phyloP scores from a whole-genome alignment of 2,797 vertebrate genomes.

The Scarus forsteni region DNA sequence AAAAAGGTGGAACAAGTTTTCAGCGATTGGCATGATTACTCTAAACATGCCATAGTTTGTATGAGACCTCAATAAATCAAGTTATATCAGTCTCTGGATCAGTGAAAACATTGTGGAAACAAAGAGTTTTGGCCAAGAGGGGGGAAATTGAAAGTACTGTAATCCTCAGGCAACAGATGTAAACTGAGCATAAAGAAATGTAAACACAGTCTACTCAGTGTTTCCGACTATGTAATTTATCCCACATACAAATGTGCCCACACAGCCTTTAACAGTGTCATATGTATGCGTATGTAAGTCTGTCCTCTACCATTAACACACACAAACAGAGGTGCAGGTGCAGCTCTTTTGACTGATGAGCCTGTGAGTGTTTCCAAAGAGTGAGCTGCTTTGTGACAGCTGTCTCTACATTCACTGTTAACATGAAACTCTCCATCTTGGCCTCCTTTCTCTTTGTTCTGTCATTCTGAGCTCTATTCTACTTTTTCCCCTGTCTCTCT shows the following conservation, averaged over 20 bases:
- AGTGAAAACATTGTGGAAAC: conserved; percentile 40
- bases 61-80: conserved; percentile 8
- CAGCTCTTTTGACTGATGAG: conserved; percentile 73
- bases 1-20: conserved; percentile 10
- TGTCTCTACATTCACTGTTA: conserved; percentile 59
- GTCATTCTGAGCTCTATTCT: conserved; percentile 26
- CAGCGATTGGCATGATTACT: conserved; percentile 13
- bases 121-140: conserved; percentile 8
- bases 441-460: conserved; percentile 49
- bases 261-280: conserved; percentile 36
- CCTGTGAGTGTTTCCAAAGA: conserved; percentile 66
- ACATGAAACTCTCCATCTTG: conserved; percentile 58
- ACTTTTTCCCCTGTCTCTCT: conserved; percentile 29
- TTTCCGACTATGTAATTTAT: conserved; percentile 55
- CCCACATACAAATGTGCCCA: conserved; percentile 34
- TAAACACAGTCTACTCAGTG: conserved; percentile 53
- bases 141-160: conserved; percentile 43
- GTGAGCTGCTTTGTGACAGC: conserved; percentile 64
- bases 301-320: conserved; percentile 20
- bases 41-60: conserved; percentile 32
- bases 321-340: conserved; percentile 65
- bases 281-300: conserved; percentile 14
- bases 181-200: conserved; percentile 56
- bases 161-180: conserved; percentile 45
- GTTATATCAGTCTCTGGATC: conserved; percentile 37